phyloP scores from a whole-genome alignment of 1,140 invertebrate genomes.

The Caenorhabditis tropicalis region DNA sequence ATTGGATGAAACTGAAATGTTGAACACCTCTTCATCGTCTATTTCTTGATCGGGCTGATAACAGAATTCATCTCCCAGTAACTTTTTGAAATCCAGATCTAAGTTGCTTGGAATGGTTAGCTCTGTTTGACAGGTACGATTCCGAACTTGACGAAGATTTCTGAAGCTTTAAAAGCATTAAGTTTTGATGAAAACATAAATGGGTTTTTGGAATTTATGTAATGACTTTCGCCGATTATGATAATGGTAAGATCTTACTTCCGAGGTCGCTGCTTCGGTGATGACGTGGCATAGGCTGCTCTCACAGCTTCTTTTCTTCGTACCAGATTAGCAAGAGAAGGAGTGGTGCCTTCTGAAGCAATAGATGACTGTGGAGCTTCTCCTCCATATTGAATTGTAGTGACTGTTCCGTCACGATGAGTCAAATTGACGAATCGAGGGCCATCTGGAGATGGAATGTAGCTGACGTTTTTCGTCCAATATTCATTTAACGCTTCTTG shows the following conservation, averaged over 20 bases:
- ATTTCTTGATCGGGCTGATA: background rate
- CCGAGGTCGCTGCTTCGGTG: background rate
- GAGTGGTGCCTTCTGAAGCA: background rate
- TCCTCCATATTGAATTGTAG: background rate
- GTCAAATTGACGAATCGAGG: background rate
- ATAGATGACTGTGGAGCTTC: background rate
- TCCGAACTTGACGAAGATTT: conserved; percentile 10
- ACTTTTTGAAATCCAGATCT: conserved; percentile 14
- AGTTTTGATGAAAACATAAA: background rate
- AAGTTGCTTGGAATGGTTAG: background rate
- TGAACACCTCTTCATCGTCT: conserved; percentile 25
- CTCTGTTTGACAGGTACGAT: conserved; percentile 3
- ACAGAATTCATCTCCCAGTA: background rate
- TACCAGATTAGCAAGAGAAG: background rate
- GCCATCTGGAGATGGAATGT: conserved; percentile 21
- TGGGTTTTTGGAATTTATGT: background rate
- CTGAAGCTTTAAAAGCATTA: background rate
- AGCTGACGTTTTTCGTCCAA: conserved; percentile 32
- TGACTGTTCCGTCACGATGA: conserved; percentile 31
- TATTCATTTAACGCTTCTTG: conserved; percentile 13
- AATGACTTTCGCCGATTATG: background rate
- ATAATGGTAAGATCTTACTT: background rate
- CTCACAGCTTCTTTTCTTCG: conserved; percentile 10
- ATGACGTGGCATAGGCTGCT: conserved; percentile 19
- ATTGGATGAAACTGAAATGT: background rate